phyloP scores from a whole-genome alignment of 2,113 vertebrate species.

The Nycticebus coucang region DNA sequence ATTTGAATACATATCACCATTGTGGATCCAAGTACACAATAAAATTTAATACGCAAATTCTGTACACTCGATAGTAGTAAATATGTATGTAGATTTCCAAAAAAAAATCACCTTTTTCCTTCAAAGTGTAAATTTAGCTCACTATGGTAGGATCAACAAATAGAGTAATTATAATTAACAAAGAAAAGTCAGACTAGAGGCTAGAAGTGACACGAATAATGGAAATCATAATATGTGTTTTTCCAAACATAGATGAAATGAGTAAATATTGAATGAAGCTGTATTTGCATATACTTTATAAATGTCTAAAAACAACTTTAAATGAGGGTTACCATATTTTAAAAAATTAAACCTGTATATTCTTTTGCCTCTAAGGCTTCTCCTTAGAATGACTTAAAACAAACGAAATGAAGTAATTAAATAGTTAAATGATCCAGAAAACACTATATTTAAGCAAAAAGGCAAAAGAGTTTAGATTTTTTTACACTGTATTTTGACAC shows the following conservation, averaged over 20 bases:
- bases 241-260: slow-evolving; percentile 19
- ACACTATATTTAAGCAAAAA: slow-evolving; percentile 36
- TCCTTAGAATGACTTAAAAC: slow-evolving; percentile 19
- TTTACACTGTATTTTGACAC: not conserved
- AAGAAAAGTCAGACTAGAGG: not conserved
- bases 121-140: slow-evolving; percentile 47
- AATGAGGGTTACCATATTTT: not conserved
- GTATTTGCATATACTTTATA: slow-evolving; percentile 31
- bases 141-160: not conserved
- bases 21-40: slow-evolving; percentile 17
- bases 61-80: not conserved
- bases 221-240: slow-evolving; percentile 17
- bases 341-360: slow-evolving; percentile 16
- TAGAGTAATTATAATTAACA: not conserved
- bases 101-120: not conserved
- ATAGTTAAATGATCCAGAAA: not conserved
- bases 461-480: not conserved
- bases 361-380: not conserved
- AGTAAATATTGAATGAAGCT: slow-evolving; percentile 57
- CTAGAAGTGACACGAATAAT: not conserved
- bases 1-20: slow-evolving; percentile 49
- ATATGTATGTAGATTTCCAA: not conserved
- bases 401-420: slow-evolving; percentile 60
- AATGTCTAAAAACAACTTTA: slow-evolving; percentile 34
- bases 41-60: slow-evolving; percentile 51